Evolutionary conservation across 1,140 invertebrate species (phyloP).

Genomic region (Hetaerina americana): DNA sequence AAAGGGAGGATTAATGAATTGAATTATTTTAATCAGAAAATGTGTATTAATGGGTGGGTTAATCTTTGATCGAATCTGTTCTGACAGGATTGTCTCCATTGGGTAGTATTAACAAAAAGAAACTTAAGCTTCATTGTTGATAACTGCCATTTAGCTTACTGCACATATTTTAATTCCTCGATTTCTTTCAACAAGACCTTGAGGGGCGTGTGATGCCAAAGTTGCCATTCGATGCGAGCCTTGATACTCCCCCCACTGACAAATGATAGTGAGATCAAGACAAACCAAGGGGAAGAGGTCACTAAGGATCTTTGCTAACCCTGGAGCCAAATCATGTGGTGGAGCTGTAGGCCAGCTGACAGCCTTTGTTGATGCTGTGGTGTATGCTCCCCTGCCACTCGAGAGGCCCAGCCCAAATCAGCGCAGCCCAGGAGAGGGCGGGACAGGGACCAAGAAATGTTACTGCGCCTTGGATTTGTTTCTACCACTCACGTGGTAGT

Average conservation of each 20-base stretch:
- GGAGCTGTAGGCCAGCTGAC: not conserved
- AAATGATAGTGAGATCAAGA: not conserved
- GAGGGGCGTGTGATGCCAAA: not conserved
- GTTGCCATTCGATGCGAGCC: not conserved
- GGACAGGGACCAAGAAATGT: not conserved
- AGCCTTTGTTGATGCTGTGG: not conserved
- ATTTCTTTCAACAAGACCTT: not conserved
- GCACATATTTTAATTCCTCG: not conserved
- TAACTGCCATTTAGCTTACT: not conserved
- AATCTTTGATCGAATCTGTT: not conserved
- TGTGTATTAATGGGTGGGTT: not conserved
- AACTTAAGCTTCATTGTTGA: conserved; percentile 1
- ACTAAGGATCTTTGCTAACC: not conserved
- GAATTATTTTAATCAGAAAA: not conserved
- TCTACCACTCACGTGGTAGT: not conserved
- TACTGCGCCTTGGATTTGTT: not conserved
- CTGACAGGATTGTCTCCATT: not conserved
- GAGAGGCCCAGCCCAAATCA: not conserved
- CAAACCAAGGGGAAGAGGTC: not conserved
- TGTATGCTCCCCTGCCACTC: too few relatives aligned
- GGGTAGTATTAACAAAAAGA: not conserved
- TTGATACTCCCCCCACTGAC: not conserved
- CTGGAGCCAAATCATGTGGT: not conserved
- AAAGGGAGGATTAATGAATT: not conserved
- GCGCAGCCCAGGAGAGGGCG: not conserved